Evolutionary conservation across 1,140 invertebrate species (phyloP).

Genomic region (Tetraneura akinire): DNA sequence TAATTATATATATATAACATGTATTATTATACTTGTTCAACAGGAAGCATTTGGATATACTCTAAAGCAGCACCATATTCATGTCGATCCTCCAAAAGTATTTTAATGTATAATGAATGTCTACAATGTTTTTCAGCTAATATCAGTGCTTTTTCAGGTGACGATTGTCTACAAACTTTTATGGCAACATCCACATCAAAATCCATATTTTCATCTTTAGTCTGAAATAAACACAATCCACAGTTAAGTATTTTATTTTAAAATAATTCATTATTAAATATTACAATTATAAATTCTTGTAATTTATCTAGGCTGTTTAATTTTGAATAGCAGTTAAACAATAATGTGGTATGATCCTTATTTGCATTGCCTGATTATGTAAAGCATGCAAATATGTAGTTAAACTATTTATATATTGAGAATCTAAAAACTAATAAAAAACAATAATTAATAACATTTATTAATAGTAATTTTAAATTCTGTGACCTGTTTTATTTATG

Average conservation of each 20-base stretch:
- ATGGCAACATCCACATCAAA: slow-evolving; percentile 94
- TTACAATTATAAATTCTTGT: slow-evolving; percentile 85
- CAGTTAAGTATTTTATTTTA: neutral
- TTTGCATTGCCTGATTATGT: slow-evolving; percentile 83
- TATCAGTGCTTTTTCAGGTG: slow-evolving; percentile 79
- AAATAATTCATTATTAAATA: slow-evolving; percentile 31
- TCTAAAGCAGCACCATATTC: slow-evolving; percentile 78
- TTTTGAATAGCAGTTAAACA: slow-evolving; percentile 90
- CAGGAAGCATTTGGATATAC: slow-evolving; percentile 77
- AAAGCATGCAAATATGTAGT: slow-evolving; percentile 86
- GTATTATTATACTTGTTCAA: slow-evolving; percentile 60
- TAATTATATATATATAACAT: neutral
- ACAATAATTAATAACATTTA: slow-evolving; percentile 44
- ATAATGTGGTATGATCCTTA: slow-evolving; percentile 87
- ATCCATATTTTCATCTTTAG: slow-evolving; percentile 80
- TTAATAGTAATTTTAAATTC: slow-evolving; percentile 10
- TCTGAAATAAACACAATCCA: slow-evolving; percentile 59
- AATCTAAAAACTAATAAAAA: slow-evolving; percentile 78
- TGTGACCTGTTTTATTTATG: neutral
- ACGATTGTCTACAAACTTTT: slow-evolving; percentile 85
- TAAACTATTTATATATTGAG: slow-evolving; percentile 84
- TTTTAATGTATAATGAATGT: slow-evolving; percentile 86
- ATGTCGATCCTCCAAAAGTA: slow-evolving; percentile 83
- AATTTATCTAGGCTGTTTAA: slow-evolving; percentile 79
- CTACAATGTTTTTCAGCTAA: slow-evolving; percentile 79